Base-by-base conservation (phyloP, 2,797 vertebrate genomes). In the Zalophus californianus region DNA sequence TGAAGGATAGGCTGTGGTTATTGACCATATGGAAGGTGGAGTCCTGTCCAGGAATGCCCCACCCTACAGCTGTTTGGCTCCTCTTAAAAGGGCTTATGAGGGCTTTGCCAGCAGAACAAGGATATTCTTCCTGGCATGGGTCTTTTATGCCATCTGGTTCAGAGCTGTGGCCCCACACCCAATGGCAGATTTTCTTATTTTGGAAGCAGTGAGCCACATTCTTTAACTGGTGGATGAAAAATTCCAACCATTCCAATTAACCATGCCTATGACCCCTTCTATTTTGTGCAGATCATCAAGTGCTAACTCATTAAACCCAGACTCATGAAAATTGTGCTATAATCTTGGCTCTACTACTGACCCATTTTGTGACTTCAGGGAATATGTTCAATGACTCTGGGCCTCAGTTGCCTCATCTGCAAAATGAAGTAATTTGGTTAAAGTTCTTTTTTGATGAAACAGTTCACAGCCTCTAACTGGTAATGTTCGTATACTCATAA, bases 111-210 rank as follows among this genome's bases (percentile, higher is more conserved):
- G 91, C 91, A 64, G 15, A 94, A n/a, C 52, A 90, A 66, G 70
- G 68, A 95, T 73, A 48, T 29, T 89, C 77, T 90, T 96, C 29
- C 77, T 91, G 91, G 90, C 90, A 44, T 66, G 75, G 25, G 32
- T 86, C 20, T 86, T 89, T 72, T 35, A 21, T 96, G 91, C 87
- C 97, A 97, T 98, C 96, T 97, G 97, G 82, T 94, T 94, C 64
- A 62, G 90, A 92, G 87, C 90, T 95, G 60, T 96, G 96, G 80
- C 32, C 94, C 66, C 48, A 95, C 44, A 92, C 85, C 21, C 85
- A 80, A 4, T 48, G 82, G 85, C 82, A 91, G 48, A 88, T 91
- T 90, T 86, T 79, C 62, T 95, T 70, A 86, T 54, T 96, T 97
- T 86, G 73, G 29, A 80, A 41, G 60, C 70, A 93, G 68, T 85